Conservation (phyloP, 2,888 invertebrate species). For the Heteromyza rotundicornis region DNA sequence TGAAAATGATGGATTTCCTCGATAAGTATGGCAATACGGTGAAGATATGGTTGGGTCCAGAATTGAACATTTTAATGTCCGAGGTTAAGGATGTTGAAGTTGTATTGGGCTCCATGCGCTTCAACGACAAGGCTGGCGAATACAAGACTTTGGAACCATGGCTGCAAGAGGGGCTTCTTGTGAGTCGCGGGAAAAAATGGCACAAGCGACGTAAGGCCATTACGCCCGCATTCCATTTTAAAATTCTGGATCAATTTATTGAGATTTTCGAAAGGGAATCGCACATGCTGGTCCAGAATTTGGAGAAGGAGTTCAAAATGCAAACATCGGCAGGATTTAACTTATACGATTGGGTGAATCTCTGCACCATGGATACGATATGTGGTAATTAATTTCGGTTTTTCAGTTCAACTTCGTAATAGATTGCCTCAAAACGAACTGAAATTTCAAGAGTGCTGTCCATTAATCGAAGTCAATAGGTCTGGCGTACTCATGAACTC, state of each 20-base stretch:
- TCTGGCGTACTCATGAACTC: no score
- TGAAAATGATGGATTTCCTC: conserved; percentile 55
- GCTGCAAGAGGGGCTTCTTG: conserved; percentile 67
- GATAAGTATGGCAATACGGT: conserved; percentile 44
- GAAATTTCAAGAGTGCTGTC: not conserved
- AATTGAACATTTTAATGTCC: conserved; percentile 49
- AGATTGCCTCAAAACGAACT: not conserved
- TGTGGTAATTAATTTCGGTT: conserved; percentile 64
- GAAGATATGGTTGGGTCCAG: conserved; percentile 57
- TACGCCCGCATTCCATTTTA: conserved; percentile 82
- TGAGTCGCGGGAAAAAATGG: conserved; percentile 62
- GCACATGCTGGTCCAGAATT: conserved; percentile 65
- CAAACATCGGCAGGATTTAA: conserved; percentile 66
- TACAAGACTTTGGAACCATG: conserved; percentile 64
- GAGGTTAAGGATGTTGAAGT: conserved; percentile 53
- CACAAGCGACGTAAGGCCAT: conserved; percentile 71
- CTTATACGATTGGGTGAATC: conserved; percentile 69
- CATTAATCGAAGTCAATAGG: not conserved
- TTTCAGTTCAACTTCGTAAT: no score
- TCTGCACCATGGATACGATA: conserved; percentile 69
- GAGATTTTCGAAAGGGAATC: conserved; percentile 73
- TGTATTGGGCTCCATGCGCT: conserved; percentile 54
- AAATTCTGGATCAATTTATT: conserved; percentile 76
- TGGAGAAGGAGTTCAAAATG: conserved; percentile 64
- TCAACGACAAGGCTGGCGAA: conserved; percentile 65